Evolutionary conservation across 2,888 invertebrate species (phyloP).

Genomic region (Aelia acuminata): DNA sequence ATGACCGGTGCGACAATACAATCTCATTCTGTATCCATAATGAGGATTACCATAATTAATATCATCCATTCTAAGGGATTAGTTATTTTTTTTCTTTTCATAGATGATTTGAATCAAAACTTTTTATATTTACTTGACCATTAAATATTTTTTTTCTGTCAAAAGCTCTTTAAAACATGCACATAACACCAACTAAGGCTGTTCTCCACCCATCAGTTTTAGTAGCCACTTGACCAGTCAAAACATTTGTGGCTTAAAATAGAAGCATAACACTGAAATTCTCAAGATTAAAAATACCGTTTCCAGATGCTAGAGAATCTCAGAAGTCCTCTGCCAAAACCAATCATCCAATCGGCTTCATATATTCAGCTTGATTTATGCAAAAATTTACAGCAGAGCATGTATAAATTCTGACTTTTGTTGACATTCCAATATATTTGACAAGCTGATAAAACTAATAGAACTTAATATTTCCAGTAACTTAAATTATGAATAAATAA

Average conservation of each 20-base stretch:
- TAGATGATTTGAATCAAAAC: neutral
- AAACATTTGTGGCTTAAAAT: slow-evolving; percentile 56
- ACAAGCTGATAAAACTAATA: neutral
- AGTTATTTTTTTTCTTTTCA: neutral
- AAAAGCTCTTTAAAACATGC: neutral
- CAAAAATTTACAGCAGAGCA: neutral
- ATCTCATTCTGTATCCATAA: slow-evolving; percentile 72
- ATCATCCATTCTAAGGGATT: neutral
- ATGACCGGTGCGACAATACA: slow-evolving; percentile 74
- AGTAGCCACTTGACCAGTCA: slow-evolving; percentile 32
- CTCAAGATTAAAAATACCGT: slow-evolving; percentile 52
- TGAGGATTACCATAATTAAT: slow-evolving; percentile 69
- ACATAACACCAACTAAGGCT: neutral
- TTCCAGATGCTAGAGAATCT: slow-evolving; percentile 51
- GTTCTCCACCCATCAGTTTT: neutral
- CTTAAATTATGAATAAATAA: neutral
- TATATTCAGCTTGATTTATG: neutral
- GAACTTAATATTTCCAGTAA: neutral
- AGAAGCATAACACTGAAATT: slow-evolving; percentile 56
- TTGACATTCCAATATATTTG: neutral
- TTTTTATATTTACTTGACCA: neutral
- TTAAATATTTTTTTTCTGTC: neutral
- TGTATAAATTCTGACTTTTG: neutral
- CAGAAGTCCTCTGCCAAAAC: slow-evolving; percentile 27
- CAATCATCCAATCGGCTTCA: slow-evolving; percentile 1